phyloP scores from a whole-genome alignment of 2,888 invertebrate genomes.

The Ctena decussata region DNA sequence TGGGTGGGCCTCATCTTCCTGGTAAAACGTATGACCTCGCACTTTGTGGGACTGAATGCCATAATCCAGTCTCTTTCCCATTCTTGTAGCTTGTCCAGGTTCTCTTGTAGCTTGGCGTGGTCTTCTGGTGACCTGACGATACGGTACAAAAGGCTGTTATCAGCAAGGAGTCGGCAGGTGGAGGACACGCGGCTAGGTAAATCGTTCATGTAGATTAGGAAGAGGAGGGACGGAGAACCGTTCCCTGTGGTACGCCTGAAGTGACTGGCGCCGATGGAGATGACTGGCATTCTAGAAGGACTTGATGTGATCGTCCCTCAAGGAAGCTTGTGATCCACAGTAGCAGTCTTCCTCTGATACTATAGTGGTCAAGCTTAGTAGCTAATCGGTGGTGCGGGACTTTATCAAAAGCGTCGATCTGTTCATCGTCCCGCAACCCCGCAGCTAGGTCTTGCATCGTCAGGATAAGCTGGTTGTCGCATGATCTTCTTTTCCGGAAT shows the following conservation, averaged over 20 bases:
- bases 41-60: not conserved
- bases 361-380: conserved; percentile 9
- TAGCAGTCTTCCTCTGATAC: not conserved
- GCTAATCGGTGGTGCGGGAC: not conserved
- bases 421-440: not conserved
- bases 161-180: not conserved
- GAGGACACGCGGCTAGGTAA: not conserved
- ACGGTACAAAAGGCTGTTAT: not conserved
- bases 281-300: not conserved
- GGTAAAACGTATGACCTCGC: not conserved
- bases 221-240: not conserved
- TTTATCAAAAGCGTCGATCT: not conserved
- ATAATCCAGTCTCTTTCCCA: conserved; percentile 1
- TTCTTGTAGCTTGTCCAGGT: not conserved
- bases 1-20: not conserved
- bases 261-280: not conserved
- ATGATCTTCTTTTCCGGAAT: not conserved
- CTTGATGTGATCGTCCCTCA: not conserved
- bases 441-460: not conserved
- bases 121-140: not conserved
- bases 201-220: not conserved
- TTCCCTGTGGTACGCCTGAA: conserved; percentile 34
- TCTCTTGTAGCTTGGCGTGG: not conserved
- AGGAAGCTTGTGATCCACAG: not conserved
- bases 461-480: not conserved